Base-by-base conservation (phyloP, 2,797 vertebrate species). In the Sphaeramia orbicularis region DNA sequence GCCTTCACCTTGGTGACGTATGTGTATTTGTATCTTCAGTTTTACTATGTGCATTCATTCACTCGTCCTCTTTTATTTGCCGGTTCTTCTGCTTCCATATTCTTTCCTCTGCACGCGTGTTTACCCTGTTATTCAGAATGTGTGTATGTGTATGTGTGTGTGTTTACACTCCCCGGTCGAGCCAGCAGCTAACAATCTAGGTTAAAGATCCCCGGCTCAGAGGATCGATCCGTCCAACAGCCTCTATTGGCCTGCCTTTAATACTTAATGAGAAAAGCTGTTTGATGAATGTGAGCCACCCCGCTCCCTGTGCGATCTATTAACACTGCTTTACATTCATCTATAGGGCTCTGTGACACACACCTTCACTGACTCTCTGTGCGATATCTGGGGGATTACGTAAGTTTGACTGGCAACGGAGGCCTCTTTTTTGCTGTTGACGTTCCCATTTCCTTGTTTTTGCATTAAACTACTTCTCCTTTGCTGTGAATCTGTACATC, bases 231-330 rank as follows among this genome's bases (percentile, higher is more conserved):
- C 10, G 57, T 90, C 81, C 83, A 84, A 78, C 74, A 65, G 76
- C 78, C 50, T 78, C 81, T 53, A 82, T 84, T 36, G 71, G 71
- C 66, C 81, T 79, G 81, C 81, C 87, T 88, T 90, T 92, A 91
- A 92, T 92, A 84, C 80, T 90, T 92, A 91, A 93, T 92, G 88
- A 93, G 90, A 83, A 80, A 76, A 75, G 62, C 77, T 79, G 78
- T 91, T 86, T 90, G 90, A 92, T 91, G 88, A 91, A 91, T 87
- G 86, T 62, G 81, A 86, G 85, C 68, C 75, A 71, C 72, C 65
- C 51, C 68, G 65, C 83, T 90, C 88, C 84, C 84, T 65, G 49
- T 74, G 86, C 6, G 64, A 83, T 87, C 83, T 82, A 86, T 92
- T 90, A 89, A 74, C 80, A 77, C 65, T 81, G 69, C 71, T 87